A percentile compares a stretch with the other conserved stretches of the same genome.
Evolutionary conservation across 2,797 vertebrate species (phyloP).

Genomic region (Tauraco hartlaubi): DNA sequence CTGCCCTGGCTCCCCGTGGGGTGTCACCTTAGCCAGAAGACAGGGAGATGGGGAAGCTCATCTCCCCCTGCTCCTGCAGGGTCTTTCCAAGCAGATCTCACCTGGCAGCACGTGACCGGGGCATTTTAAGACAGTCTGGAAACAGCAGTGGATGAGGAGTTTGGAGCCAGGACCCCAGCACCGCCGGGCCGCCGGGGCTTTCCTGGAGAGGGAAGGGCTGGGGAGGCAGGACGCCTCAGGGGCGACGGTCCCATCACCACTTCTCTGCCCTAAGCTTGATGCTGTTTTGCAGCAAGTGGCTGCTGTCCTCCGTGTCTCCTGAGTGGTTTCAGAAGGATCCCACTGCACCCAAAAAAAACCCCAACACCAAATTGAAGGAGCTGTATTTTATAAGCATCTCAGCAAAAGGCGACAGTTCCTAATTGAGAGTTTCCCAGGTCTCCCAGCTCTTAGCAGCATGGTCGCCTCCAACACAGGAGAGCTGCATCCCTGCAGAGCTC

Average conservation of each 20-base stretch:
- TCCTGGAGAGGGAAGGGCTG: not conserved
- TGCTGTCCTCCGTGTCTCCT: not conserved
- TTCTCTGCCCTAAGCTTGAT: not conserved
- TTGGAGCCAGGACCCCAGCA: not conserved
- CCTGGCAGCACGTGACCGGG: not conserved
- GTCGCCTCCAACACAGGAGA: not conserved
- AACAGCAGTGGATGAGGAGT: not conserved
- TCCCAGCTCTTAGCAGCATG: not conserved
- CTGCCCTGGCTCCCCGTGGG: not conserved
- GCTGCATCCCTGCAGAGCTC: not conserved
- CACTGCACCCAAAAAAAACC: not conserved
- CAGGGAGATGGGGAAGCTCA: not conserved
- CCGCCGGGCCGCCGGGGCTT: not conserved
- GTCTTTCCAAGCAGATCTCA: not conserved
- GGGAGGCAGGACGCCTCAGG: fast-evolving
- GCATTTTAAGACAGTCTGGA: not conserved
- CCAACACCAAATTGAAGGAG: not conserved
- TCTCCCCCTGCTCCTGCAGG: not conserved
- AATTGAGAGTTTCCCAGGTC: fast-evolving
- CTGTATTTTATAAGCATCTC: not conserved
- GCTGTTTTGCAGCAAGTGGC: not conserved
- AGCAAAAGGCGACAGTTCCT: not conserved
- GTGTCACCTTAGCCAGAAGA: not conserved
- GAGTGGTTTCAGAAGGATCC: not conserved
- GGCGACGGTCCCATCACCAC: not conserved